phyloP scores from a whole-genome alignment of 2,888 invertebrate genomes.

The Tipula lateralis region DNA sequence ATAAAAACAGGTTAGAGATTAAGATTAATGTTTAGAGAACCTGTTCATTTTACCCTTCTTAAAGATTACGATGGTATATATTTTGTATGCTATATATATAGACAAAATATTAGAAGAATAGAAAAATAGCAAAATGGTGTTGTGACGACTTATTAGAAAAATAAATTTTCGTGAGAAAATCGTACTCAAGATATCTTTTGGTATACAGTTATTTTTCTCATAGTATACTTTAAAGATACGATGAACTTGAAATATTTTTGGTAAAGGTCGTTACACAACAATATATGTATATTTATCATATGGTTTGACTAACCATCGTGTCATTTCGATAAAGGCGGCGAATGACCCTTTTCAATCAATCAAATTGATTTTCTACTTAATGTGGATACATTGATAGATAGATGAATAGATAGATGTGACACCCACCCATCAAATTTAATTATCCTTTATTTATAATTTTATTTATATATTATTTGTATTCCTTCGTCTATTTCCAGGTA shows the following conservation, averaged over 20 bases:
- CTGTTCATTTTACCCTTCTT: background rate
- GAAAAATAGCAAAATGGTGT: background rate
- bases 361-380: background rate
- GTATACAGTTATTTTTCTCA: background rate
- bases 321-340: background rate
- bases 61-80: background rate
- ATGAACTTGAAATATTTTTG: background rate
- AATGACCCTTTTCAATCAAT: background rate
- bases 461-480: background rate
- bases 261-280: background rate
- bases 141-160: background rate
- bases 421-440: background rate
- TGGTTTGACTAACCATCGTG: background rate
- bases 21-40: conserved; percentile 19
- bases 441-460: background rate
- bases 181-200: background rate
- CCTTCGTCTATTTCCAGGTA: background rate
- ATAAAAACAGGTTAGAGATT: conserved; percentile 19
- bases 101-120: background rate
- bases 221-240: background rate
- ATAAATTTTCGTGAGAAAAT: background rate
- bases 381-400: background rate
- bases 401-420: background rate
- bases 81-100: background rate
- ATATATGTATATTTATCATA: background rate